These are phyloP conservation scores for Chinchilla lanigera DNA, from an alignment of 2,113 vertebrate species.

Conservation along the genomic window DNA sequence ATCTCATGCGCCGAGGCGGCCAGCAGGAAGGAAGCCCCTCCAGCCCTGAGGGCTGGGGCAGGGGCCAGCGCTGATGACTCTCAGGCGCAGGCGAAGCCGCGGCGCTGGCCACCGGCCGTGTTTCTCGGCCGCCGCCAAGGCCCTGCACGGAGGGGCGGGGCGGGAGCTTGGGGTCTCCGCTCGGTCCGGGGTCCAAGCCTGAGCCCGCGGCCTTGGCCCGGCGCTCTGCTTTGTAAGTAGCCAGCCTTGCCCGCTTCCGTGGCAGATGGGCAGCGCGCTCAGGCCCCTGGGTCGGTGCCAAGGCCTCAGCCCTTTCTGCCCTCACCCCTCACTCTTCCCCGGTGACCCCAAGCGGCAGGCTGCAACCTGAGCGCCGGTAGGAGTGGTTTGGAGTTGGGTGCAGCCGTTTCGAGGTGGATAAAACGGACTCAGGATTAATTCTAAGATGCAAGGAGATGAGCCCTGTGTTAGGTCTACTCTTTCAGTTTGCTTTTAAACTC, in stretches of 20 bases:
- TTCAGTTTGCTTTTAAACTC: conserved; percentile 36
- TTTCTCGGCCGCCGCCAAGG: not conserved
- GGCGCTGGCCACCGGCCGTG: not conserved
- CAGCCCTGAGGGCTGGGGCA: not conserved
- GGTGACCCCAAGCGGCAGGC: not conserved
- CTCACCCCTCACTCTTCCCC: not conserved
- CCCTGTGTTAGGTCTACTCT: not conserved
- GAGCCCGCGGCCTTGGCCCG: conserved; percentile 23
- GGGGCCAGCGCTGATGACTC: not conserved
- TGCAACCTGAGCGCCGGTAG: not conserved
- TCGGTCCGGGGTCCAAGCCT: conserved; percentile 21
- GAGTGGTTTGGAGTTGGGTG: not conserved
- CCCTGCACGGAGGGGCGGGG: conserved; percentile 60
- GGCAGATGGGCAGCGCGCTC: conserved; percentile 4
- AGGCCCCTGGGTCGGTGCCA: conserved; percentile 41
- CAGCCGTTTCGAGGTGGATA: not conserved
- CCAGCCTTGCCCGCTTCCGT: not conserved
- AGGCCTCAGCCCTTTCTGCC: not conserved
- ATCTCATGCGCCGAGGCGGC: conserved; percentile 19
- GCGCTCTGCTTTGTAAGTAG: conserved; percentile 58
- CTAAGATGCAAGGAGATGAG: not conserved
- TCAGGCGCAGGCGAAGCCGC: not conserved
- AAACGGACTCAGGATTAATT: not conserved
- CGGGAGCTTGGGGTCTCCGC: not conserved
- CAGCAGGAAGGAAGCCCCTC: conserved; percentile 10